Evolutionary conservation across 2,888 invertebrate species (phyloP), one percentile per base, ranked within the genome.

Genomic region (Eucriotettix oculatus): DNA sequence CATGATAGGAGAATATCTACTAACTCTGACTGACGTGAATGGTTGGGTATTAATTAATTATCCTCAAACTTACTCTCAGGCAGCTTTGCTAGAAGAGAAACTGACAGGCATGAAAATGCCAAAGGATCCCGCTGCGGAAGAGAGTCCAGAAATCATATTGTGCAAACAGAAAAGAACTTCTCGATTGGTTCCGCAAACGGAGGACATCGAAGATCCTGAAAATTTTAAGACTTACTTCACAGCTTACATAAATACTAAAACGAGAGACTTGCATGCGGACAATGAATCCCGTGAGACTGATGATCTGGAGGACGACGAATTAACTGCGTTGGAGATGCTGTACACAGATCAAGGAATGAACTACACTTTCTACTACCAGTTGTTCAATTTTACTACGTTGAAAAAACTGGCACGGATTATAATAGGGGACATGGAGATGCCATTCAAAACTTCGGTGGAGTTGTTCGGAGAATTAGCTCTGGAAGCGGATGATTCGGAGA

Each of bases 11-110:
- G 82, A 83, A 67, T 84, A 82, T 67, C 68, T 85, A 16, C 79
- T 78, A 68, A 73, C 72, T 43, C 71, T 68, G 1, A 41, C 40
- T 2, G 69, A 76, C 54, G 74, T 78, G 52, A 68, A 75, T 16
- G 82, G 83, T 9, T 85, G 83, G 76, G 81, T 79, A n/a, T 72
- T 85, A 56, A 71, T 84, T 53, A 82, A 85, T 69, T 85, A 79
- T 67, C 85, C 85, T 0, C 76, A 75, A 61, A 76, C 74, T 10
- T 78, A 79, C 60, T 71, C 76, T 42, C 80, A 84, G 70, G 80
- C 82, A 52, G 75, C 76, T 65, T 73, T 78, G 54, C 69, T 85
- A 43, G 85, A 85, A 71, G 78, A 79, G 70, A 74, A 75, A 1
- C 73, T 85, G 67, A 77, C 79, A 11, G 82, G 82, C 0, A 68